Evolutionary conservation across 2,113 vertebrate genomes (phyloP).

Genomic region (Galbula dea): DNA sequence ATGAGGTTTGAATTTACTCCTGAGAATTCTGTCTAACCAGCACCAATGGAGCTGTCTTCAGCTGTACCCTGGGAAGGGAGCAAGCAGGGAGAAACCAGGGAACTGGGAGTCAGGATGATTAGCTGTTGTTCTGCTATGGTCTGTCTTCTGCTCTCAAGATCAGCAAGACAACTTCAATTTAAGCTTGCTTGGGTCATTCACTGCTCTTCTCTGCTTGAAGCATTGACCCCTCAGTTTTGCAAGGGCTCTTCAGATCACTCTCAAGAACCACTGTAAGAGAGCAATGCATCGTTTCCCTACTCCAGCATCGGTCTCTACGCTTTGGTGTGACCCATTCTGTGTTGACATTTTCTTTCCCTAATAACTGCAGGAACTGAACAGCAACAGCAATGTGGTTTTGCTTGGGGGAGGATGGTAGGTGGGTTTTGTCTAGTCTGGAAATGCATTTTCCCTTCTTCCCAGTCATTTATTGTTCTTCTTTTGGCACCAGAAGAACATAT

Average conservation of each 20-base stretch:
- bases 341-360: background rate
- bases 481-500: slow-evolving; percentile 54
- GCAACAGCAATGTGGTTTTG: background rate
- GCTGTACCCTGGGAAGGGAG: background rate
- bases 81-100: background rate
- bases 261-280: background rate
- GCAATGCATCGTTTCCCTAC: rapidly evolving
- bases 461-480: slow-evolving; percentile 57
- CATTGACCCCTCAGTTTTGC: background rate
- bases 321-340: rapidly evolving
- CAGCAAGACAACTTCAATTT: background rate
- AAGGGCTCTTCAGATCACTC: background rate
- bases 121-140: background rate
- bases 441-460: slow-evolving; percentile 17
- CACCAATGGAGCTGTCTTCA: background rate
- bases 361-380: background rate
- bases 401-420: slow-evolving; percentile 17
- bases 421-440: slow-evolving; percentile 47
- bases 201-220: background rate
- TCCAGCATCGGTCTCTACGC: background rate
- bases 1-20: background rate
- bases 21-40: background rate
- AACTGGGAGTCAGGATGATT: background rate
- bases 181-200: background rate
- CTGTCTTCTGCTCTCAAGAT: background rate